Evolutionary conservation across 2,113 vertebrate genomes (phyloP).

Genomic region (Mesoclemmys tuberculata): DNA sequence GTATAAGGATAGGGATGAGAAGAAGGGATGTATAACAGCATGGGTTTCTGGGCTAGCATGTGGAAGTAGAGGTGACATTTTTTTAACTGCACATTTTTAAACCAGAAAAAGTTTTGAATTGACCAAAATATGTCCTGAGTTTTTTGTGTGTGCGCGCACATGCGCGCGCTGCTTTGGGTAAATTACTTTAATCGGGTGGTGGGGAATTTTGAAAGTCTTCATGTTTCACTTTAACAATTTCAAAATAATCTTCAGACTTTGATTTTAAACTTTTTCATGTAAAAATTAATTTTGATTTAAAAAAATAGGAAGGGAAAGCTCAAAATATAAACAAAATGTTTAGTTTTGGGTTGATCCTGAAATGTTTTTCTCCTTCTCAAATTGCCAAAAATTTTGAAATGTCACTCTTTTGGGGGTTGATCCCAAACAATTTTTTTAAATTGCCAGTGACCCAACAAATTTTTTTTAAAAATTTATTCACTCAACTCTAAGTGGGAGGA

Average conservation of each 20-base stretch:
- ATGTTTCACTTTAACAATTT: neutral
- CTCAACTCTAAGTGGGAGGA: neutral
- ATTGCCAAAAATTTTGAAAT: neutral
- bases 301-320: neutral
- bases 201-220: neutral
- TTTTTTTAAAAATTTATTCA: neutral
- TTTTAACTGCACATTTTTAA: too few species aligned
- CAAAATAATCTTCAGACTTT: too few species aligned
- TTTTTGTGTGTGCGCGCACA: too few species aligned
- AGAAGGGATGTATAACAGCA: fast-evolving
- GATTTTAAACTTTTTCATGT: neutral
- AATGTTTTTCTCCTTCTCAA: neutral
- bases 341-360: neutral
- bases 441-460: too few species aligned
- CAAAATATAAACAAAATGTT: neutral
- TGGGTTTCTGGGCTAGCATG: fast-evolving
- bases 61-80: neutral
- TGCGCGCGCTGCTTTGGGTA: too few species aligned
- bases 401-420: neutral
- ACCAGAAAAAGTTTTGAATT: too few species aligned
- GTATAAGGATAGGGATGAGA: neutral
- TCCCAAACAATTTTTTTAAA: neutral
- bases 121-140: neutral
- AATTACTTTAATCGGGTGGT: neutral
- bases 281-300: neutral